Evolutionary conservation across 2,113 vertebrate species (phyloP).

Genomic region (Seriola quinqueradiata): DNA sequence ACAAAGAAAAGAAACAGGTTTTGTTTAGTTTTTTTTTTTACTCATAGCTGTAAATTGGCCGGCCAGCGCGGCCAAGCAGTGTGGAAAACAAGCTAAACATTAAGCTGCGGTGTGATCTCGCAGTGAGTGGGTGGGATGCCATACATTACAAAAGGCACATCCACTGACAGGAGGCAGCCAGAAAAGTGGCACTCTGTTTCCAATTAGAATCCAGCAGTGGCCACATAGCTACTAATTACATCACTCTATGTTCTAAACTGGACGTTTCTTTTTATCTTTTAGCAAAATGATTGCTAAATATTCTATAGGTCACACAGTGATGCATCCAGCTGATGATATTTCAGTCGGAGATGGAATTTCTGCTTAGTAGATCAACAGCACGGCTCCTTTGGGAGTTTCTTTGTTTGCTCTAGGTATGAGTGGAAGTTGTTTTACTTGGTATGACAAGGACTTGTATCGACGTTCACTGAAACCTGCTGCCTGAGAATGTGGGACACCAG

Average conservation of each 20-base stretch:
- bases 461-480: conserved; percentile 30
- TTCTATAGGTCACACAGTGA: neutral
- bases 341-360: conserved; percentile 16
- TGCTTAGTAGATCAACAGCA: conserved; percentile 12
- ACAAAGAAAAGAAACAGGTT: neutral
- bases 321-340: conserved; percentile 21
- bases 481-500: conserved; percentile 36
- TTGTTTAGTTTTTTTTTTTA: conserved; percentile 29
- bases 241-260: neutral
- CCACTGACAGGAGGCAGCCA: conserved; percentile 57
- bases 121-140: conserved; percentile 59
- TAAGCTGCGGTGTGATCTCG: conserved; percentile 15
- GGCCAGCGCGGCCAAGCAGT: conserved; percentile 12
- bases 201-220: conserved; percentile 54
- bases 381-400: conserved; percentile 26
- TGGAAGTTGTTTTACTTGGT: conserved; percentile 57
- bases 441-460: conserved; percentile 51
- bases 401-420: conserved; percentile 47
- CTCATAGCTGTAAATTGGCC: conserved; percentile 55
- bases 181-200: conserved; percentile 55
- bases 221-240: conserved; percentile 29
- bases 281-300: neutral
- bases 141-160: conserved; percentile 58
- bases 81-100: conserved; percentile 47
- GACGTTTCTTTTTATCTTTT: neutral